Base-by-base conservation (phyloP, 2,797 vertebrate species). In the Orientallactaga sibirica region DNA sequence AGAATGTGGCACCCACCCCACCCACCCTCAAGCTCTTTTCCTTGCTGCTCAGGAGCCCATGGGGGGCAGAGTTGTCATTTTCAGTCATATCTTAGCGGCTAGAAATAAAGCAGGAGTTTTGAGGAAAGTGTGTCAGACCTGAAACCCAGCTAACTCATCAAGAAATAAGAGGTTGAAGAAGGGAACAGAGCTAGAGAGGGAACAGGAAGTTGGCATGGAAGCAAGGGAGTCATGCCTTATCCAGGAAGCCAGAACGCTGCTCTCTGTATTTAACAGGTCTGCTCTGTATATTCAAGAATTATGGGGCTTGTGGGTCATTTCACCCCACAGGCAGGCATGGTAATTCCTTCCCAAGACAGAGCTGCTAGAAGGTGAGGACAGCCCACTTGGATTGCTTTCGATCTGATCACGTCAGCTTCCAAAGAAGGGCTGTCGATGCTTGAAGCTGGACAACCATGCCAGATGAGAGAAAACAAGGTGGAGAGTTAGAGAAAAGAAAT, bases 401-500 rank as follows among this genome's bases (percentile, higher is more conserved):
- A n/a, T 66, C 74, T 91, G 68, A 87, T 16, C 43, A 76, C 11
- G 0, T 61, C 87, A 82, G 67, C 70, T 89, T 94, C 90, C 43
- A 41, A 22, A 33, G 81, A 75, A 73, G 43, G 24, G 18, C 24
- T 43, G 15, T 20, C 85, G 77, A 58, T 93, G 18, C 33, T 71
- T 68, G 29, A 25, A 79, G 77, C n/a, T 79, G 3, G 73, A 73
- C 8, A 58, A 76, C 24, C 22, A 75, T 29, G 48, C 27, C 48
- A 75, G n/a, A 33, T 7, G 20, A 64, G 82, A 84, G 73, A 43
- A 91, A 92, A 52, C 0, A 1, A 55, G 71, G 27, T 43, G 29
- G 41, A 66, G 62, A 41, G 29, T 48, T 88, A 94, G 85, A 93
- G 94, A 87, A 91, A 96, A 58, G 75, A 91, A 90, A 91, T 52